Evolutionary conservation across 1,140 invertebrate genomes (phyloP).

Genomic region (Drosophila sechellia): DNA sequence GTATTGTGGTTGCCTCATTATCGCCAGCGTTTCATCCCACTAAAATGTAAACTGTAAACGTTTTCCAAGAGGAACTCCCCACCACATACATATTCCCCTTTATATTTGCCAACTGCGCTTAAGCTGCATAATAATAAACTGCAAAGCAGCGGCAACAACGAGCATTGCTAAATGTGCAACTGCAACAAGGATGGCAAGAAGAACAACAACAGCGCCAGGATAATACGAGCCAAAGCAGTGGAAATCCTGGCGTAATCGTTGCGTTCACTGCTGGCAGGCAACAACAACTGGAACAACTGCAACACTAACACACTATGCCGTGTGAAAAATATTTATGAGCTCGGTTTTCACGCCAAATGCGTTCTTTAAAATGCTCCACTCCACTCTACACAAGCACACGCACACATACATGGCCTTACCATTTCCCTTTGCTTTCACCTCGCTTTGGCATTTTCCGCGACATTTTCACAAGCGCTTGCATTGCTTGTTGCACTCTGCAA

Average conservation of each 20-base stretch:
- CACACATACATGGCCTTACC: no score
- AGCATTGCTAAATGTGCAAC: conserved; percentile 47
- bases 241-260: conserved; percentile 76
- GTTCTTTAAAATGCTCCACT: conserved; percentile 56
- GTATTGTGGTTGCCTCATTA: conserved; percentile 24
- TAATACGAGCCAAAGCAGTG: conserved; percentile 57
- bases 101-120: conserved; percentile 52
- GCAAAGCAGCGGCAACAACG: conserved; percentile 41
- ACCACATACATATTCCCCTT: conserved; percentile 30
- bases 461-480: conserved; percentile 59
- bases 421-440: conserved; percentile 17
- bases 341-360: conserved; percentile 76
- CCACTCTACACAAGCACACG: background rate
- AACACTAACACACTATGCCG: conserved; percentile 53
- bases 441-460: conserved; percentile 44
- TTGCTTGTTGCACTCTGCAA: conserved; percentile 30
- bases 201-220: conserved; percentile 13
- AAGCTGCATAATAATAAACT: conserved; percentile 54
- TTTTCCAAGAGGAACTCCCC: conserved; percentile 32
- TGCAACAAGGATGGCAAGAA: conserved; percentile 9
- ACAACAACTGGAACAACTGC: conserved; percentile 32
- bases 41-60: conserved; percentile 37
- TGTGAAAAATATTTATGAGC: conserved; percentile 80
- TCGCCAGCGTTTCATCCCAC: conserved; percentile 15
- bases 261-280: conserved; percentile 57